Base-by-base conservation (phyloP, 2,888 invertebrate genomes). In the Orthonevra nobilis region DNA sequence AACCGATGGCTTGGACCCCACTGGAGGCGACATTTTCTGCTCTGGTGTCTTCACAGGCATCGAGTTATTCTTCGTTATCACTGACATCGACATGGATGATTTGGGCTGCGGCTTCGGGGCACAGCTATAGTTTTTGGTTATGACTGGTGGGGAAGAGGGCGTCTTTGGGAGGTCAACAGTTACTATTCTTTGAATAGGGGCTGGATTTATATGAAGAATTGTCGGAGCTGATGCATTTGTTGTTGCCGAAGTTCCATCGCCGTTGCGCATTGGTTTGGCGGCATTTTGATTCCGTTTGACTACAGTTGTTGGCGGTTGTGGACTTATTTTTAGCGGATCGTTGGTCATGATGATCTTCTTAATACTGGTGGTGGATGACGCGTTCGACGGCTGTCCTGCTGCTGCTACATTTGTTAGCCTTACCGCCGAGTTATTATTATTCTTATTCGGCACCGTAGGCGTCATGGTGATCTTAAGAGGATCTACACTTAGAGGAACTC, bases 111-210 rank as follows among this genome's bases (percentile, higher is more conserved):
- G 52, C 23, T 23, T 54, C 6, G 15, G 2, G 1, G 17, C 7
- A 0, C 23, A 2, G 5, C 40, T 14, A 15, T 46, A 63, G 17
- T 26, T 32, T 5, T 70, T 77, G 1, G 38, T 36, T 3, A 77
- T 72, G 1, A 77, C 64, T 40, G 77, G 69, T 2, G 70, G 54
- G 0, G 70, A 70, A 1, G 54, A 32, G 5, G 70, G 28, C 0
- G 61, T 44, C 50, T 69, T 50, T 38, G 75, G 69, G 1, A 77
- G 30, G 20, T 77, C 77, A 4, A 77, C 70, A 0, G 70, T 70
- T 0, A 77, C 38, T 19, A 77, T 60, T 19, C 64, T 38, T 20
- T 64, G 64, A 3, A 77, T 20, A 15, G 70, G 30, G 1, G 64
- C 32, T 1, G 68, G 46, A 7, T 26, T 64, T 10, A 34, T 2